Conservation (phyloP, 2,797 vertebrate genomes). For the Malurus splendens region DNA sequence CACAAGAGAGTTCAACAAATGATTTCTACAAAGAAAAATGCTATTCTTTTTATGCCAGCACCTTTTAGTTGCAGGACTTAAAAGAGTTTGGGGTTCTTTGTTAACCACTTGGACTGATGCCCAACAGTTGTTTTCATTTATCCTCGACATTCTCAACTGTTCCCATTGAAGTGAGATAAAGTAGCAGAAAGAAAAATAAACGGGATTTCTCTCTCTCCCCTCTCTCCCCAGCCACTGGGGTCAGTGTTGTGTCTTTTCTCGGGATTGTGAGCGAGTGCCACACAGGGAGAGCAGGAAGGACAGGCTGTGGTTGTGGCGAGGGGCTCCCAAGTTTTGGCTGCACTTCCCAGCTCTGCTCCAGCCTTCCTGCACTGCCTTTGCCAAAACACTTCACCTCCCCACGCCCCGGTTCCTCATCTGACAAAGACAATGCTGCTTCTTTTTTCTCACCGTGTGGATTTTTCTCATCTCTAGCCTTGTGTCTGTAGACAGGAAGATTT, state of each 20-base stretch:
- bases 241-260: neutral
- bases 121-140: slow-evolving; percentile 69
- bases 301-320: rapidly evolving
- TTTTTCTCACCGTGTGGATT: neutral
- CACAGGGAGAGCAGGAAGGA: neutral
- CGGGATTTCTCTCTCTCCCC: neutral
- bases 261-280: neutral
- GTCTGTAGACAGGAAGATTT: neutral
- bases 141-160: slow-evolving; percentile 47
- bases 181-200: slow-evolving; percentile 61
- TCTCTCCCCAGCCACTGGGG: neutral
- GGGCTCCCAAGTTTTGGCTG: neutral
- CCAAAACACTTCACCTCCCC: neutral
- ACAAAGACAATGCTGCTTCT: neutral
- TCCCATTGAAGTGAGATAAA: slow-evolving; percentile 64
- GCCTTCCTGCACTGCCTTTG: neutral
- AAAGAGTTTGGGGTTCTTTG: slow-evolving; percentile 66
- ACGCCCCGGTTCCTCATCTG: neutral
- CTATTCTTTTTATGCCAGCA: slow-evolving; percentile 62
- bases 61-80: slow-evolving; percentile 58
- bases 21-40: slow-evolving; percentile 62
- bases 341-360: neutral
- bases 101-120: slow-evolving; percentile 55
- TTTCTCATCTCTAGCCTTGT: neutral
- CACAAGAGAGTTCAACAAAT: slow-evolving; percentile 39